Evolutionary conservation across 2,888 invertebrate species (phyloP), one percentile per base, ranked within the genome.

Genomic region (Biston betularia): DNA sequence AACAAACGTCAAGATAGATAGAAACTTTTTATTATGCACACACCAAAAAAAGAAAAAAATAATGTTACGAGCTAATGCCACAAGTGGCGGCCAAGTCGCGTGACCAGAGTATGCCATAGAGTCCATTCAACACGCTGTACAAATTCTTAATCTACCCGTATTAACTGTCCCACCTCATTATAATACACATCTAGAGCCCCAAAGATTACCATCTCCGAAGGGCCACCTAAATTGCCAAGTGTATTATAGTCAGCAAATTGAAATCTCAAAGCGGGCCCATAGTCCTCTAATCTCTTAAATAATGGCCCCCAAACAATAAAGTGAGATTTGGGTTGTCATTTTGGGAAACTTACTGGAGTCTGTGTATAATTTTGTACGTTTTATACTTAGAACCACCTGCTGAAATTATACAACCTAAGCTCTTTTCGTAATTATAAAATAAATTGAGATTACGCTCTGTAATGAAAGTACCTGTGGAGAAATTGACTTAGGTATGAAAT

Each of bases 271-370:
- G 79, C 76, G 77, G 72, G 75, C 77, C 75, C 76, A 74, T 75
- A 77, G 77, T 74, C 75, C 73, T 80, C 79, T 87, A 87, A 89
- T 89, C 89, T 85, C 78, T 80, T 84, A 83, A 87, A 88, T 88
- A 86, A 89, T 88, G 81, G 86, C 80, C 75, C 82, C 83, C 82
- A 84, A 86, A 89, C 88, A 88, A 88, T 89, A 88, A 89, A 88
- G 83, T 81, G 79, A 84, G 87, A 87, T 88, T 88, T 84, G 82
- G 84, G 81, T 76, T 84, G 86, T 84, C 86, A 84, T 87, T 87
- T 84, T 76, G 78, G 64, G 76, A 78, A 85, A 85, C 83, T 83
- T 80, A 80, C 76, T 63, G 73, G 72, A 66, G 63, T 65, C 68
- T 65, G 73, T 63, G 69, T 66, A 69, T 70, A 69, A 73, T 68